phyloP scores from a whole-genome alignment of 92 coral and sea anemone genomes.

The Epizoanthus fatuus region DNA sequence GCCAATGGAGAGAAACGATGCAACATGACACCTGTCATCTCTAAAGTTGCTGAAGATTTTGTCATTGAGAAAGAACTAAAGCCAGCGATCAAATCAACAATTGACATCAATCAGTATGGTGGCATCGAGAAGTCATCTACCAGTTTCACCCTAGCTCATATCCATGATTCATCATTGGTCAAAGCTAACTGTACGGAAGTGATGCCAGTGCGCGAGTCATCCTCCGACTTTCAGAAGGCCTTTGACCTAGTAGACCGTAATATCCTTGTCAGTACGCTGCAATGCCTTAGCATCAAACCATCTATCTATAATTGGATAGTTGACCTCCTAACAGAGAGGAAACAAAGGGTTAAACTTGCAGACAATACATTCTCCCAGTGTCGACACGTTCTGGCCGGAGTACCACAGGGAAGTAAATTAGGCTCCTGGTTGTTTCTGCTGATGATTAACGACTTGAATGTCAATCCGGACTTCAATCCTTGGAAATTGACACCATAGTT shows the following conservation, averaged over 20 bases:
- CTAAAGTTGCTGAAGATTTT: not conserved
- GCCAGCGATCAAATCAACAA: not conserved
- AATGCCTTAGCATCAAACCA: not conserved
- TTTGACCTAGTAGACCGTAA: not conserved
- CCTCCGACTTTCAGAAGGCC: not conserved
- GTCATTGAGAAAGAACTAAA: not conserved
- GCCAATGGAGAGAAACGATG: slow-evolving; percentile 14
- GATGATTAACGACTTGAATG: not conserved
- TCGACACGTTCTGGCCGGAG: not conserved
- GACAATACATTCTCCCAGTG: not conserved
- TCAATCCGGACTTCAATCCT: not conserved
- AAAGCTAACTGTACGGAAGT: not conserved
- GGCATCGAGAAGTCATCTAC: too few relatives aligned
- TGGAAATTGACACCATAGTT: not conserved
- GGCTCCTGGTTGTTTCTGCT: not conserved
- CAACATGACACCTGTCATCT: not conserved
- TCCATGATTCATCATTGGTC: not conserved
- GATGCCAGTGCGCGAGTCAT: not conserved
- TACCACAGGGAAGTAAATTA: not conserved
- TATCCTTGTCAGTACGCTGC: not conserved
- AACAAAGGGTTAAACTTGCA: not conserved
- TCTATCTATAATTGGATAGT: not conserved
- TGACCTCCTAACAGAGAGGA: not conserved
- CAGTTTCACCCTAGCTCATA: not conserved
- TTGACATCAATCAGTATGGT: not conserved